These are phyloP conservation scores for Andrena minutula DNA, from an alignment of 2,888 invertebrate species.

Conservation along the genomic window DNA sequence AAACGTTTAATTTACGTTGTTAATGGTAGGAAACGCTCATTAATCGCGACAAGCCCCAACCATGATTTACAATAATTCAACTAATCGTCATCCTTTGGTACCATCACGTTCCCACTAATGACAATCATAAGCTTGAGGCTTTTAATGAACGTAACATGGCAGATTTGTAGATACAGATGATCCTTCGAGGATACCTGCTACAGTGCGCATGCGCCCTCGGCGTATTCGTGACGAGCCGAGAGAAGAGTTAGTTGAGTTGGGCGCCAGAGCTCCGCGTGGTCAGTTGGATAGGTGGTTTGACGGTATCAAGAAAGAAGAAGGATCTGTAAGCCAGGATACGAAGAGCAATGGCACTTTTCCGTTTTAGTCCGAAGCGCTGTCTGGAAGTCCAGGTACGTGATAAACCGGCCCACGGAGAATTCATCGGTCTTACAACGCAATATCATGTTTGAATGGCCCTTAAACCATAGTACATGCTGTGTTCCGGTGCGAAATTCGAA, in stretches of 20 bases:
- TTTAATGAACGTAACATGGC: constrained; percentile 29
- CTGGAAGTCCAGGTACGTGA: constrained; percentile 82
- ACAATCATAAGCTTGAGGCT: not conserved
- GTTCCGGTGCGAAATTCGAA: constrained; percentile 74
- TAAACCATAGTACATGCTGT: constrained; percentile 56
- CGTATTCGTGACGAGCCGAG: constrained; percentile 57
- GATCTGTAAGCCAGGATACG: constrained; percentile 65
- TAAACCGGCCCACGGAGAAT: constrained; percentile 25
- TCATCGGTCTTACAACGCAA: constrained; percentile 23
- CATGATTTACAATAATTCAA: not conserved
- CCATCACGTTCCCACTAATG: not conserved
- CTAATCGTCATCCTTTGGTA: not conserved
- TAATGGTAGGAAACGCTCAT: not conserved
- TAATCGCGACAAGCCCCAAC: not conserved
- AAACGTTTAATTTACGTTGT: constrained; percentile 15
- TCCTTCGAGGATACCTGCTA: constrained; percentile 53
- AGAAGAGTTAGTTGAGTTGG: constrained; percentile 77
- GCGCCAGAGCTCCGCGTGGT: constrained; percentile 83
- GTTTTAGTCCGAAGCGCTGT: constrained; percentile 81
- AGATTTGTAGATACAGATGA: constrained; percentile 42
- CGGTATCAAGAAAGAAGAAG: constrained; percentile 65
- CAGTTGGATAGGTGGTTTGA: constrained; percentile 74
- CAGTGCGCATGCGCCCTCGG: constrained; percentile 58
- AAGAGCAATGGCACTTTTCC: constrained; percentile 82
- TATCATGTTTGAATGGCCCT: constrained; percentile 55